Evolutionary conservation across 2,113 vertebrate species (phyloP).

Genomic region (Saguinus imperator): DNA sequence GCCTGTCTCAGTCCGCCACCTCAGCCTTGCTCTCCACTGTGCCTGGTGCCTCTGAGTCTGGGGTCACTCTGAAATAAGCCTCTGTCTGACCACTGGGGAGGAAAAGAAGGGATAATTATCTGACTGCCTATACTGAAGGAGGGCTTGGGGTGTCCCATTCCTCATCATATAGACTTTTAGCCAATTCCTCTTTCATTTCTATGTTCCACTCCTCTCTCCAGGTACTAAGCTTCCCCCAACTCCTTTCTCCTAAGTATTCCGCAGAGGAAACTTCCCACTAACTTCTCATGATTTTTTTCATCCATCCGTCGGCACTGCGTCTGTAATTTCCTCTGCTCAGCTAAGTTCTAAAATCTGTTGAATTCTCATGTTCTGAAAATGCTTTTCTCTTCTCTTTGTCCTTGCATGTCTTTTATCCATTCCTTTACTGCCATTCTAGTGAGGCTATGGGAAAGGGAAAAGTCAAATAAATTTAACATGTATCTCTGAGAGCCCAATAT

Average conservation of each 20-base stretch:
- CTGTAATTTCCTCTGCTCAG: background rate
- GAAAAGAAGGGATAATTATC: background rate
- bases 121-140: background rate
- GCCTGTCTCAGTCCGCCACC: background rate
- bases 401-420: background rate
- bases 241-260: background rate
- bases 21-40: background rate
- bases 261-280: background rate
- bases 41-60: background rate
- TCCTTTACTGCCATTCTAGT: background rate
- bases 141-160: background rate
- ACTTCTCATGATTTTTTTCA: background rate
- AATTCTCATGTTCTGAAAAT: conserved; percentile 14
- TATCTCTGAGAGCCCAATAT: background rate
- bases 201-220: background rate
- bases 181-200: background rate
- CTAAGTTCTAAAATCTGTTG: conserved; percentile 20
- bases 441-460: background rate
- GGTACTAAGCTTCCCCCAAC: background rate
- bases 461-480: background rate
- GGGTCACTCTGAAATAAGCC: background rate
- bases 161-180: background rate
- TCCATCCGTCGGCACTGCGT: background rate
- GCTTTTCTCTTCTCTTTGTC: background rate
- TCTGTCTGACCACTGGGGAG: background rate